These are phyloP conservation scores for Pipra filicauda DNA, from an alignment of 2,113 vertebrate species.

Conservation along the genomic window DNA sequence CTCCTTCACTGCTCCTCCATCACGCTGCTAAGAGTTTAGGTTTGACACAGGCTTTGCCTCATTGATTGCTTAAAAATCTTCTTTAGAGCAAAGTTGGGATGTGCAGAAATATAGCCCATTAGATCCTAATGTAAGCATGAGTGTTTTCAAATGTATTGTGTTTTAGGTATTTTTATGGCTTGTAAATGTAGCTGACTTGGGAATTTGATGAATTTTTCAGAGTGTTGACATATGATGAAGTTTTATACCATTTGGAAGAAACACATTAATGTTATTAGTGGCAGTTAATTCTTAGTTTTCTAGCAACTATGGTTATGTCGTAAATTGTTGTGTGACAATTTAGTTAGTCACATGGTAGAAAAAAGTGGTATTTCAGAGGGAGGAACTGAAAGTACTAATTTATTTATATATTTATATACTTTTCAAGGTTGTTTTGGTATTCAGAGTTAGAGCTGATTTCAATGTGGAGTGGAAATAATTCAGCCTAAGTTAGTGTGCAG, in stretches of 20 bases:
- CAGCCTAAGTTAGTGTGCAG: not conserved
- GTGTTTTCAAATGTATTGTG: not conserved
- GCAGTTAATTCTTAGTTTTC: slow-evolving; percentile 37
- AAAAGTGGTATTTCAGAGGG: not conserved
- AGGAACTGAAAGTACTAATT: not conserved
- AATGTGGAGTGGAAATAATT: not conserved
- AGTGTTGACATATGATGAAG: not conserved
- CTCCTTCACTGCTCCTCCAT: not conserved
- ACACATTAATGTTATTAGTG: slow-evolving; percentile 19
- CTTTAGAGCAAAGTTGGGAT: not conserved
- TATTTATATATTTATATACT: not conserved
- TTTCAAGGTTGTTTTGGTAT: slow-evolving; percentile 2
- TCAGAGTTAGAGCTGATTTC: not conserved
- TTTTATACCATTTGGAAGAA: slow-evolving; percentile 5
- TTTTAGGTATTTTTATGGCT: slow-evolving; percentile 23
- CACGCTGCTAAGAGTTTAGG: not conserved
- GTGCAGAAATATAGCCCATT: slow-evolving; percentile 40
- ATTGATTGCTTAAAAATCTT: slow-evolving; percentile 1
- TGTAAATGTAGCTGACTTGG: not conserved
- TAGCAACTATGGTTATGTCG: not conserved
- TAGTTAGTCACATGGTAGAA: not conserved
- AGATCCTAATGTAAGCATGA: not conserved
- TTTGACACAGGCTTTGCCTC: not conserved
- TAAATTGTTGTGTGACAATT: not conserved
- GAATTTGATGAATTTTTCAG: slow-evolving; percentile 13